These are phyloP conservation scores for Chionodraco myersi DNA, from an alignment of 2,113 vertebrate species.

Conservation along the genomic window DNA sequence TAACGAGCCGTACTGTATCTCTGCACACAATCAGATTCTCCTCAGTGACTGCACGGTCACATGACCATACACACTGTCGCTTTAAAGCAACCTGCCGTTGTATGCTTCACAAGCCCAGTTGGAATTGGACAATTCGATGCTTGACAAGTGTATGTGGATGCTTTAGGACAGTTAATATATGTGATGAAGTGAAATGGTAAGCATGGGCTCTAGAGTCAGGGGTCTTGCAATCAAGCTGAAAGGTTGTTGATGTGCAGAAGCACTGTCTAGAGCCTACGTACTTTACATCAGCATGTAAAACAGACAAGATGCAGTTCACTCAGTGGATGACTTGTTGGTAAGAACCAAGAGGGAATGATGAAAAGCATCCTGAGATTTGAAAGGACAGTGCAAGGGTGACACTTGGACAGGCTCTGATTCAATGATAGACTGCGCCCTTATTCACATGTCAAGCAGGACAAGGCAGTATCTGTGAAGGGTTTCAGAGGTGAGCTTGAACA, in stretches of 20 bases:
- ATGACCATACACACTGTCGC: not conserved
- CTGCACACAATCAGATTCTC: not conserved
- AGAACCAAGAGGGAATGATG: conserved; percentile 19
- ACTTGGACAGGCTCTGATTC: conserved; percentile 10
- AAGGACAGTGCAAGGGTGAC: not conserved
- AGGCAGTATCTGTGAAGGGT: not conserved
- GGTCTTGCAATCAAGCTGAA: conserved; percentile 51
- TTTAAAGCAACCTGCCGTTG: not conserved
- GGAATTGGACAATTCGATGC: not conserved
- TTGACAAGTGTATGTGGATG: not conserved
- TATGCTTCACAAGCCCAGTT: not conserved
- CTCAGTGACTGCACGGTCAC: not conserved
- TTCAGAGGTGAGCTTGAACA: conserved; percentile 4
- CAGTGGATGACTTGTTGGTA: conserved; percentile 10
- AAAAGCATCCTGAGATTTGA: not conserved
- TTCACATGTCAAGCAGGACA: not conserved
- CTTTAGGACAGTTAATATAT: conserved; percentile 15
- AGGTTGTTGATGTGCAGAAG: conserved; percentile 23
- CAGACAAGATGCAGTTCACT: conserved; percentile 22
- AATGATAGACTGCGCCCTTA: not conserved
- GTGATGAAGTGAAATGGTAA: conserved; percentile 11
- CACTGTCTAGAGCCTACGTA: not conserved
- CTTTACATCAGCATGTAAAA: conserved; percentile 13
- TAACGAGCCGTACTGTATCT: not conserved
- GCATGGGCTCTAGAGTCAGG: not conserved